Evolutionary conservation across 2,113 vertebrate species (phyloP), one percentile per base, ranked within the genome.

Genomic region (Cricetomys ansorgei): DNA sequence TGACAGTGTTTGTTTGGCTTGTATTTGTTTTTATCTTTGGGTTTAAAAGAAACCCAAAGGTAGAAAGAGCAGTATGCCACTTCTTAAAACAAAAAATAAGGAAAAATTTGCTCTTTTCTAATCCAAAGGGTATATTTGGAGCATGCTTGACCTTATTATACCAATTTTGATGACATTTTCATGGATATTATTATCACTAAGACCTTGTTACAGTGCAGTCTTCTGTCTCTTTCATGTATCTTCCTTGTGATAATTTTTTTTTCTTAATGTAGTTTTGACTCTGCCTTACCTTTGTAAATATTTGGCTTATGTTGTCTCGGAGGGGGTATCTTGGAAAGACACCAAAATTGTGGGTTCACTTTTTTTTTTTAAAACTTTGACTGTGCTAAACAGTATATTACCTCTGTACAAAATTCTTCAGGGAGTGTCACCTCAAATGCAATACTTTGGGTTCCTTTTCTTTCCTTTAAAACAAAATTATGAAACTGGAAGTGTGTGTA

Each of bases 371-470:
- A 48, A 12, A 98, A 97, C 97, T 98, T 98, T 94, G 97, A 96
- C 98, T 98, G 98, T 98, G 98, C 98, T 98, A 98, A 98, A 98
- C 98, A 98, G 98, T 98, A 97, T 98, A 98, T 99, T 98, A 98
- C 98, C 98, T 98, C 98, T 98, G 98, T 98, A 98, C 95, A 99
- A 98, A 98, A 98, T 98, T 99, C 98, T 99, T 99, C 99, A 99
- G 99, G 99, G 99, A 99, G 98, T 96, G 98, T 98, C 98, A 98
- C 98, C 98, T 98, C 98, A 99, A 99, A 99, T 99, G 98, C 99
- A 99, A 99, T 99, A 99, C 98, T 98, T 98, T 98, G 98, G 96
- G 95, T 98, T 94, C 96, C 96, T 97, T 96, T 97, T 88, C 97
- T 97, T 98, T 97, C 97, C 96, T 97, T 96, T 90, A 96, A 69